Base-by-base conservation (phyloP, 2,113 vertebrate genomes). In the Notarius lentiginosus region DNA sequence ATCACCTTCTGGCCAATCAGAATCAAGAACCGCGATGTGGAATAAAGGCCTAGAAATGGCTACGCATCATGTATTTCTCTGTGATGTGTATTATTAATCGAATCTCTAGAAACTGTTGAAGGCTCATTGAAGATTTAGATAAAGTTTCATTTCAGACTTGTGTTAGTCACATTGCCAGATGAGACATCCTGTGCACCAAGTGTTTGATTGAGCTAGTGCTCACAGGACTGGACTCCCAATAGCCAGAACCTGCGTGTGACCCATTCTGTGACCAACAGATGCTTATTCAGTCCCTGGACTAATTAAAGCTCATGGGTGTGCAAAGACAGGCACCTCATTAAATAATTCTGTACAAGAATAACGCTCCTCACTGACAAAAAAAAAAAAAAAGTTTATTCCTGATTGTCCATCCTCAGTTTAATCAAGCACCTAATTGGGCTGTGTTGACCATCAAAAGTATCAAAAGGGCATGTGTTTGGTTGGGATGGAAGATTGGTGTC, bases 281-380 rank as follows among this genome's bases (percentile, higher is more conserved):
- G 88, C 88, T 83, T 83, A 77, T 84, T 84, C 41, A 88, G 84
- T 88, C 88, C 65, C 79, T 34, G 70, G 51, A 88, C 88, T 89
- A 93, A 93, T 93, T 92, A 92, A 84, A 68, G 77, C 89, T 88
- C 83, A 84, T 87, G 88, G 34, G 15, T 87, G 89, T 90, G 88
- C 91, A 89, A 66, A 87, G 80, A 68, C 77, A 89, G 9, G 65
- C 9, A 20, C 55, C 88, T 92, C 91, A 91, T 93, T 92, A 92
- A 81, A 85, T 1, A 60, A 60, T 51, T 63, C 84, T 17, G 18
- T 34, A 73, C 15, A 24, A 53, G 49, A 75, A 53, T 63, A 83
- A 73, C 56, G 27, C 58, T 27, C 47, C 17, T 72, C 12, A 24
- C 85, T 49, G 61, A 30, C 41, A 55, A 60, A 84, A 58, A 79